These are phyloP conservation scores for Stenodema calcarata DNA, from an alignment of 2,888 invertebrate genomes.

Conservation along the genomic window DNA sequence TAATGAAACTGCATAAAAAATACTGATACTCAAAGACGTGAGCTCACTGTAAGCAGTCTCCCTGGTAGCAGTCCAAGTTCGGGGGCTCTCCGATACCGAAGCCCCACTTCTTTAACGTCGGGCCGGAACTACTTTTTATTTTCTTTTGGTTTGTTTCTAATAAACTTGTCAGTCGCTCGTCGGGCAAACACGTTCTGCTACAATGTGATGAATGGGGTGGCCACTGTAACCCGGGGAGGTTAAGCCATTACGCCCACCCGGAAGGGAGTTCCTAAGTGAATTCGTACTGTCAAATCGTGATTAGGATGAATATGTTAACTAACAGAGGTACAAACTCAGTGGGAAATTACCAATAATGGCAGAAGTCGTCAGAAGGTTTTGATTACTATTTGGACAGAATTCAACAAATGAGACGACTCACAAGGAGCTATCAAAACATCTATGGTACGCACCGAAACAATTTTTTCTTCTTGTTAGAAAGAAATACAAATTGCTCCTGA, in stretches of 20 bases:
- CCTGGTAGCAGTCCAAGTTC: slow-evolving; percentile 29
- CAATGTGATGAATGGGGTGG: no score
- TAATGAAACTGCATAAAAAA: no score
- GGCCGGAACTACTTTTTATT: neutral
- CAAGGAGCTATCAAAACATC: neutral
- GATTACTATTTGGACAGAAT: neutral
- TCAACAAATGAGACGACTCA: neutral
- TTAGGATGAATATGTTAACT: neutral
- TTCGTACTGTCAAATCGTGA: neutral
- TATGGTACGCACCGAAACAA: neutral
- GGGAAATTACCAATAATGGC: neutral
- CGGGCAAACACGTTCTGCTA: neutral
- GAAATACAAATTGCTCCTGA: neutral
- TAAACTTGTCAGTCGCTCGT: neutral
- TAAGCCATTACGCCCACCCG: no score
- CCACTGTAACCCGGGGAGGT: no score
- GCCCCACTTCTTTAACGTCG: neutral
- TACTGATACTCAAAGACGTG: no score
- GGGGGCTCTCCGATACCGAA: neutral
- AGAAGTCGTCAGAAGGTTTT: neutral
- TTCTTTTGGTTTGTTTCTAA: neutral
- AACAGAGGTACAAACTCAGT: neutral
- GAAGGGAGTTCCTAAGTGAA: neutral
- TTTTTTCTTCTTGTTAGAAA: neutral
- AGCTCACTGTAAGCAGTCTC: no score